Base-by-base conservation (phyloP, 2,113 vertebrate genomes). In the Microtus ochrogaster region DNA sequence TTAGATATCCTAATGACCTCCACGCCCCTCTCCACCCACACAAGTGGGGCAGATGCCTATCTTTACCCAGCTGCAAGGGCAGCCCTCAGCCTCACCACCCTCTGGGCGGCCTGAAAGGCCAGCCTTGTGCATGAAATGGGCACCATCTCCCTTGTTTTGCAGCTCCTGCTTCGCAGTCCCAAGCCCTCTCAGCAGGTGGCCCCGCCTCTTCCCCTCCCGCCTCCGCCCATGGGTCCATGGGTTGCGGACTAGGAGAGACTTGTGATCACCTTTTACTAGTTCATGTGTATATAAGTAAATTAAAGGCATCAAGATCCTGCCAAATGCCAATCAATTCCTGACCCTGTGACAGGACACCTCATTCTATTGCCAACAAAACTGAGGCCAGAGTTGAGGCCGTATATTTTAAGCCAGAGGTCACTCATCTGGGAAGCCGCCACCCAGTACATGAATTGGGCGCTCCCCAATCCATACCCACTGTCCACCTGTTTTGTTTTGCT, bases 311-410 rank as follows among this genome's bases (percentile, higher is more conserved):
- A 28, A 72, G 44, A 77, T 33, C 52, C 84, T 78, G 52, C 74
- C 70, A 39, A 19, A n/a, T 6, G 21, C 70, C 22, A 49, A 30
- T 39, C 26, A 55, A 39, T n/a, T 41, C 52, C 41, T 61, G 55
- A 28, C 41, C 30, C 61, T 66, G 61, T 30, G 39, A 55, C 44
- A 26, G 5, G 52, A 33, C 10, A 3, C 26, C 74, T 76, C 86
- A 44, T 77, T 68, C 76, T 89, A 47, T 26, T n/a, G 28, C 55
- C 39, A 66, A 94, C 33, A 77, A 89, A 86, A 86, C 72, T 7
- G 58, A 74, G 55, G 14, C 39, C 63, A 74, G 36, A 65, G 63
- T 26, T 6, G 22, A 86, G 7, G 55, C 55, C 55, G 55, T 58
- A 58, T 19, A 58, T 58, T 58, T 58, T 58, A 73, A n/a, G 58